Evolutionary conservation across 2,113 vertebrate genomes (phyloP).

Genomic region (Sapayoa aenigma): DNA sequence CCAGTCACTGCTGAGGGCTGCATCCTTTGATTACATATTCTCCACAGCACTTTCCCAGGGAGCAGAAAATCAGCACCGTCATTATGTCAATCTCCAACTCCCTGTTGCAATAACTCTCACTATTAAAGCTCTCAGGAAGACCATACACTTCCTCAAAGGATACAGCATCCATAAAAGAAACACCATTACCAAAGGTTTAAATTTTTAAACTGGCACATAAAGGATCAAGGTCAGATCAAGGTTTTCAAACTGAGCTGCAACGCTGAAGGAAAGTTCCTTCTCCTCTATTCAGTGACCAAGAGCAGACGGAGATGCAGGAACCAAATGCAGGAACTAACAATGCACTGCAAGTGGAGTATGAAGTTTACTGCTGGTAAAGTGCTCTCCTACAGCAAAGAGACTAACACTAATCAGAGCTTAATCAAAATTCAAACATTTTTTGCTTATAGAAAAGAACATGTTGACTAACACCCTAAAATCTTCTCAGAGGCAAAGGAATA

Average conservation of each 20-base stretch:
- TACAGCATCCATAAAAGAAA: background rate
- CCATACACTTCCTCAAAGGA: background rate
- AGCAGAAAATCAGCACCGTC: slow-evolving; percentile 13
- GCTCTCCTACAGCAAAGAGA: background rate
- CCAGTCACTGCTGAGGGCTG: background rate
- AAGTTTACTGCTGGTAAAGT: background rate
- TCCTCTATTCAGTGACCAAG: background rate
- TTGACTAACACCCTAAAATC: background rate
- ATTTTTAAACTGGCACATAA: background rate
- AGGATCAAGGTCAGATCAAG: background rate
- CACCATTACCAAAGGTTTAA: background rate
- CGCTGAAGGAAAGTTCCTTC: background rate
- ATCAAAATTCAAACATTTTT: background rate
- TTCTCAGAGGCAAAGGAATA: background rate
- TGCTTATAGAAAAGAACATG: background rate
- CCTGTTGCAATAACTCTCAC: background rate
- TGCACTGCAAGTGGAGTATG: background rate
- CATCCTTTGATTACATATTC: slow-evolving; percentile 11
- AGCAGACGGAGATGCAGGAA: background rate
- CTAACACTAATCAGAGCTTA: background rate
- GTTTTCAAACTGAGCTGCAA: background rate
- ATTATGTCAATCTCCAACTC: background rate
- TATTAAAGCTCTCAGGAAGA: background rate
- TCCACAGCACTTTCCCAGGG: background rate
- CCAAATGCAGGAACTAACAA: background rate